Evolutionary conservation across 1,140 invertebrate genomes (phyloP).

Genomic region (Thaumatotibia leucotreta): DNA sequence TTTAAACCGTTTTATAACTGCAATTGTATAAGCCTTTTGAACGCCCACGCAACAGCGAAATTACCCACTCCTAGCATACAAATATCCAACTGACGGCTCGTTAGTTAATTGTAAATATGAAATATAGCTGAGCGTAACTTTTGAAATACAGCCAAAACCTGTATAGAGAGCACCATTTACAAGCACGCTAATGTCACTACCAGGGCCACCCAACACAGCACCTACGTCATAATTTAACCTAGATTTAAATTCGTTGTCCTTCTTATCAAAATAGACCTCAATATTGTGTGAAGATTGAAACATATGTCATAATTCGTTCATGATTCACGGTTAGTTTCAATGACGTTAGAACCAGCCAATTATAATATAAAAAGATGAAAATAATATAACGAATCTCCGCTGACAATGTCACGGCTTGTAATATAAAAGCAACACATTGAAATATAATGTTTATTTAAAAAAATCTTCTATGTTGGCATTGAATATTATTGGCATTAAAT

Average conservation of each 20-base stretch:
- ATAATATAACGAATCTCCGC: background rate
- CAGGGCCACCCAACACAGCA: slow-evolving; percentile 57
- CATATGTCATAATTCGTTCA: background rate
- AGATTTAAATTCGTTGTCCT: slow-evolving; percentile 39
- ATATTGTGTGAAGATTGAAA: background rate
- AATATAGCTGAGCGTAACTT: slow-evolving; percentile 54
- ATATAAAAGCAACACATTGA: background rate
- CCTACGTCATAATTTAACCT: slow-evolving; percentile 51
- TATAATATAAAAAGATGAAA: background rate
- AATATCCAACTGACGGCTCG: background rate
- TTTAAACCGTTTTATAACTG: background rate
- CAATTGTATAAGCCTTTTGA: background rate
- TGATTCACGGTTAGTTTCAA: background rate
- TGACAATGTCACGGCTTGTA: background rate
- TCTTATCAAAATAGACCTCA: slow-evolving; percentile 25
- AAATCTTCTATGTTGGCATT: background rate
- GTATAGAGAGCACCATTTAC: slow-evolving; percentile 44
- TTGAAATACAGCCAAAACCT: slow-evolving; percentile 65
- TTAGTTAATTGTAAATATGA: background rate
- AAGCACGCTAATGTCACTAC: slow-evolving; percentile 59
- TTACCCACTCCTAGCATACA: background rate
- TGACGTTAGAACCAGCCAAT: background rate
- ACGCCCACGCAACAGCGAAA: background rate
- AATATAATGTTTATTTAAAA: background rate
- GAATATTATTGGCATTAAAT: background rate